Base-by-base conservation (phyloP, 2,888 invertebrate species). In the Chloroclystis v-ata region DNA sequence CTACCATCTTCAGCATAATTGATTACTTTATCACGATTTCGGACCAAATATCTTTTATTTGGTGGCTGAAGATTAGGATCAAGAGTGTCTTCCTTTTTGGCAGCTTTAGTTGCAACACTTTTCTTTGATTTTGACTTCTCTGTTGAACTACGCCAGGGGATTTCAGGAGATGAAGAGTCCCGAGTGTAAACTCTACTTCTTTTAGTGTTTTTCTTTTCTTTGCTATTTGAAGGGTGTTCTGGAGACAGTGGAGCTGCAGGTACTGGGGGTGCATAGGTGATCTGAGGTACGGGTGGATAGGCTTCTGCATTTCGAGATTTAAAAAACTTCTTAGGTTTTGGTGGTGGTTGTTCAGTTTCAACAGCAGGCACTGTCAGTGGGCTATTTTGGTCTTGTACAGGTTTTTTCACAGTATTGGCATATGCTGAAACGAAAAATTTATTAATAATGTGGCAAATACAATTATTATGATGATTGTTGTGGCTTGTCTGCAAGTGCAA, bases 311-410 rank as follows among this genome's bases (percentile, higher is more conserved):
- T 95, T 41, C 94, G 92, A 69, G 95, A 95, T 73, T 96, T 96
- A 74, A 96, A 96, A 78, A 96, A 96, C 74, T 96, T 96, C 72
- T 95, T 94, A 33, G 96, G 96, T 75, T 95, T 95, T 61, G 91
- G 90, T 58, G 91, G 84, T 47, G 89, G 81, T 57, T 85, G 81
- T 43, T 84, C 87, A 52, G 89, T 82, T 64, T 87, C 87, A 60
- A 89, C 85, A 43, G 89, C 82, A 53, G 89, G 86, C 41, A 89
- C 83, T 64, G 86, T 85, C 63, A 89, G 76, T 51, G 89, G 83
- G 63, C 89, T 90, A 57, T 89, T 89, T 60, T 89, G 89, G 65
- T 89, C 89, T 71, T 89, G 88, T 13, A 87, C 79, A 54, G 87
- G 77, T 53, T 88, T 89, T 65, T 88, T 89, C 54, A 76, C 61